Conservation (phyloP, 92 coral and sea anemone species). For the Parazoanthus atlanticus region DNA sequence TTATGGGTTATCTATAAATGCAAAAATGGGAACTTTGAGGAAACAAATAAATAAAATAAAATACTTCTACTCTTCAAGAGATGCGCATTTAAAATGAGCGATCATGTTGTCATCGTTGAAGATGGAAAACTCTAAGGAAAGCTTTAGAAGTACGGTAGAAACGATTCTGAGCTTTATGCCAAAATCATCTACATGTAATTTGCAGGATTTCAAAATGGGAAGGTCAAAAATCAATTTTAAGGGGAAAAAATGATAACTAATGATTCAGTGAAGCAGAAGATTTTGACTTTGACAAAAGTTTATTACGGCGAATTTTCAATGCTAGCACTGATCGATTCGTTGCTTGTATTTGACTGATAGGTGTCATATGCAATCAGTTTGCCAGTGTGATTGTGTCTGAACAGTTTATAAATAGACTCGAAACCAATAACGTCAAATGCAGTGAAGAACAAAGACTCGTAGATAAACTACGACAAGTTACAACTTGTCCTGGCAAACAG, state of each 20-base stretch:
- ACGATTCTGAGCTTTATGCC: background rate
- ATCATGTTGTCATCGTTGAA: background rate
- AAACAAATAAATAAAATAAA: too few species aligned
- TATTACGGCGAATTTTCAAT: background rate
- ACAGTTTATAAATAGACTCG: slow-evolving; percentile 8
- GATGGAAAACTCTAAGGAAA: background rate
- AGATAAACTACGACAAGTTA: background rate
- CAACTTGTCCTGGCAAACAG: background rate
- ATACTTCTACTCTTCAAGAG: background rate
- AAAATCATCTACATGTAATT: background rate
- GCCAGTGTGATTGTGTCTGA: background rate
- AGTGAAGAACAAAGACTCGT: background rate
- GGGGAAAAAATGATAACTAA: background rate
- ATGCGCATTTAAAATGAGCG: background rate
- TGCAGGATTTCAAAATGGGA: background rate
- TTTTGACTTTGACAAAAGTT: background rate
- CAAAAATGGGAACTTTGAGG: background rate
- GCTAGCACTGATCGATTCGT: background rate
- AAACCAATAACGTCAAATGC: background rate
- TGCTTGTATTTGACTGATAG: background rate
- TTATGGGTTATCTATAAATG: background rate
- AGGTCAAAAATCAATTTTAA: background rate
- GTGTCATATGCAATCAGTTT: background rate
- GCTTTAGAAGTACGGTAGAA: background rate
- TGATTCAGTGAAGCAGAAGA: too few species aligned